These are phyloP conservation scores for Hecatera dysodea DNA, from an alignment of 2,888 invertebrate genomes.

Conservation along the genomic window DNA sequence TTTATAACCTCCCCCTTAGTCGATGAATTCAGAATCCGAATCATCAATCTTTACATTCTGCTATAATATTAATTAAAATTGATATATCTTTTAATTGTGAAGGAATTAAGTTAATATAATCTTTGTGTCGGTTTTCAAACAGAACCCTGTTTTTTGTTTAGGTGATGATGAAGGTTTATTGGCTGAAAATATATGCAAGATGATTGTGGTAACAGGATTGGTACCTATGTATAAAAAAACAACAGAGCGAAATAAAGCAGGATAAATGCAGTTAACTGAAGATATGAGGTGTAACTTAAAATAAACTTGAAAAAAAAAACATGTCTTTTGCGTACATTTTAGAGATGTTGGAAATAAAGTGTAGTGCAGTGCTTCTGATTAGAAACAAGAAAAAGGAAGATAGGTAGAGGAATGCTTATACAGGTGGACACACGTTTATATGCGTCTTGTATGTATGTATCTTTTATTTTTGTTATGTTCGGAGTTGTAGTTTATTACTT, in stretches of 20 bases:
- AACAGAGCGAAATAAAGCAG: too few species aligned
- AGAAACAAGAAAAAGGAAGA: neutral
- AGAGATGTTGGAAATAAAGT: neutral
- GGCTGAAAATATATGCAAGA: slow-evolving; percentile 7
- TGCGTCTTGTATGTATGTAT: too few species aligned
- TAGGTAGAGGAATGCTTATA: neutral
- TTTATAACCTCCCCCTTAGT: neutral
- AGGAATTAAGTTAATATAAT: neutral
- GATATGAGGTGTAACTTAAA: too few species aligned
- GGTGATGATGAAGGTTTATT: neutral
- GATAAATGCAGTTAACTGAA: neutral
- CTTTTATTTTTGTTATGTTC: neutral
- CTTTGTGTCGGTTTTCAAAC: neutral
- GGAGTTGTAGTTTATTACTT: slow-evolving; percentile 38
- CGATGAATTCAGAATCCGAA: slow-evolving; percentile 7
- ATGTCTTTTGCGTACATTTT: neutral
- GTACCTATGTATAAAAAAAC: too few species aligned
- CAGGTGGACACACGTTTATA: neutral
- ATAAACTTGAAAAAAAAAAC: neutral
- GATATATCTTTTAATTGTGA: slow-evolving; percentile 13
- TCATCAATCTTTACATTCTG: neutral
- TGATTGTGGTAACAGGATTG: too few species aligned
- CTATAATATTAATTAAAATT: neutral
- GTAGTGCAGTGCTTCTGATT: neutral
- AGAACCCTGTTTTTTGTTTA: too few species aligned